phyloP scores from a whole-genome alignment of 2,797 vertebrate species.

The Lycodopsis pacificus region DNA sequence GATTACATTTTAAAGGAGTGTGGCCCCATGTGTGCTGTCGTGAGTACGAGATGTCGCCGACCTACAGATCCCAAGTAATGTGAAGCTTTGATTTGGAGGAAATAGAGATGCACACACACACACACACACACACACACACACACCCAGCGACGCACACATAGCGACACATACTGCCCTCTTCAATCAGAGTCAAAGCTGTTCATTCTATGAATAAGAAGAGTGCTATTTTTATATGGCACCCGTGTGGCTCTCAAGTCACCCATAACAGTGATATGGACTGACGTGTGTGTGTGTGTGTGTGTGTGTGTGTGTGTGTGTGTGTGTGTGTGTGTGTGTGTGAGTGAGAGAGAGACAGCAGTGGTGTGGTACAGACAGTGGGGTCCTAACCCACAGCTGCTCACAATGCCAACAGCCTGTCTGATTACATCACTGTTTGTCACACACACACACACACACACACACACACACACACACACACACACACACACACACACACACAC shows the following conservation, averaged over 20 bases:
- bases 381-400: too few relatives aligned
- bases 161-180: constrained; percentile 34
- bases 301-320: constrained; percentile 9
- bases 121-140: constrained; percentile 4
- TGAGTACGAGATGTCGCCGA: neutral
- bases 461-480: neutral
- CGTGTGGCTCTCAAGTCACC: constrained; percentile 52
- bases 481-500: neutral
- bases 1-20: neutral
- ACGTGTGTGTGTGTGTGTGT: constrained; percentile 41
- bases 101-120: constrained; percentile 1
- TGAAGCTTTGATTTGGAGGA: constrained; percentile 22
- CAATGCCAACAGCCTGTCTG: too few relatives aligned
- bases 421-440: too few relatives aligned
- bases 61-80: constrained; percentile 17
- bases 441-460: constrained; percentile 18
- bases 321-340: constrained; percentile 25
- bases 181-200: constrained; percentile 63
- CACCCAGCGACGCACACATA: constrained; percentile 18
- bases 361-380: too few relatives aligned
- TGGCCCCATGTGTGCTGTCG: neutral
- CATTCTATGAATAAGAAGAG: constrained; percentile 66
- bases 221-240: constrained; percentile 70
- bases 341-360: too few relatives aligned
- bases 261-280: constrained; percentile 55